Conservation (phyloP, 2,797 vertebrate species). For the Fundulus diaphanus region DNA sequence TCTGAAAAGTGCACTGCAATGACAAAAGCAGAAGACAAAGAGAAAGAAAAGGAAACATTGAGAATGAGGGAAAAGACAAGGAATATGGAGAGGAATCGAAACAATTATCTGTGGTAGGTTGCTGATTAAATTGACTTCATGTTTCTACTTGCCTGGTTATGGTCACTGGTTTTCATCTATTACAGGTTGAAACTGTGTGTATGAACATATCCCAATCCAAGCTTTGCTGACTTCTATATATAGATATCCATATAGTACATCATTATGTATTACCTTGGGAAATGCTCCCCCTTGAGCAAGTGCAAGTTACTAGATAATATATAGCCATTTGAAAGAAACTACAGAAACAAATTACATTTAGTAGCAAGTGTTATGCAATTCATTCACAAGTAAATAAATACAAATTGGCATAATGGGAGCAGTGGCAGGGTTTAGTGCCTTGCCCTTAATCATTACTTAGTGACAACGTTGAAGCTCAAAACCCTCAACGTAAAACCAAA, state of each 20-base stretch:
- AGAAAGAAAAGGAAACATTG: background rate
- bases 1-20: conserved; percentile 49
- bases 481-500: background rate
- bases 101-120: conserved; percentile 60
- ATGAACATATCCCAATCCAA: conserved; percentile 32
- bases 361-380: background rate
- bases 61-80: conserved; percentile 11
- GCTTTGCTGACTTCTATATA: conserved; percentile 21
- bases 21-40: conserved; percentile 10
- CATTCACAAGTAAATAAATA: background rate
- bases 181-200: conserved; percentile 49
- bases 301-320: conserved; percentile 18
- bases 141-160: conserved; percentile 54
- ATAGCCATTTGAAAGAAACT: conserved; percentile 13
- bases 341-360: conserved; percentile 5
- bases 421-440: no score
- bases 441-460: background rate
- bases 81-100: conserved; percentile 43
- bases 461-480: background rate
- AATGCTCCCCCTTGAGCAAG: conserved; percentile 33
- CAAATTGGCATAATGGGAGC: no score
- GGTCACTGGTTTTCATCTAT: conserved; percentile 58
- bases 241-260: conserved; percentile 35
- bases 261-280: conserved; percentile 40
- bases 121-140: conserved; percentile 70